Base-by-base conservation (phyloP, 2,797 vertebrate species). In the Phaenicophaeus curvirostris region DNA sequence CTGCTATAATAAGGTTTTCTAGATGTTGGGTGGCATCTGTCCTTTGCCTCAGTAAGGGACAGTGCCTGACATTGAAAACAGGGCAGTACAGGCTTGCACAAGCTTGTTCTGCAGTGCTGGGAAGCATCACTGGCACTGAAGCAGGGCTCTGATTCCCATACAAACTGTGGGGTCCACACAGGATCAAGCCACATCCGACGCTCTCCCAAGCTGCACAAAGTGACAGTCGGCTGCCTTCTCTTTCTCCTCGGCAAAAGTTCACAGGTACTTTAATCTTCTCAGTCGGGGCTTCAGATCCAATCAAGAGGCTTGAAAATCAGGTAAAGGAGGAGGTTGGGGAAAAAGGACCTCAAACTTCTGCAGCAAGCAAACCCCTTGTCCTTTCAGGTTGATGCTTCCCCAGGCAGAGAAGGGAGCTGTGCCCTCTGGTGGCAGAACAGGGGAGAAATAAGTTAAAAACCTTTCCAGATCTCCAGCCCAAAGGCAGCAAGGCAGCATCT, bases 351-450 rank as follows among this genome's bases (percentile, higher is more conserved):
- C 37, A 4, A 58, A 55, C 27, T 66, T 65, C n/a, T 23, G 6
- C 39, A 41, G 48, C 41, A 17, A n/a, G 7, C 48, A 73, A 10
- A 28, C 3, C 5, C 9, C 3, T 13, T n/a, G 42, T 37, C 21
- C 28, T 63, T 33, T 48, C 61, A 33, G 35, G 8, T 41, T 5
- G 30, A 11, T 37, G 35, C 12, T 7, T 62, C 20, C 24, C 27
- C 39, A 17, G 24, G 51, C 71, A 63, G 67, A 50, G 88, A 19
- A 58, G 83, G 24, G 19, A 95, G 68, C 63, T 13, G 2, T 92
- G 96, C 90, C 91, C 84, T 95, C 83, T 96, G 92, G 71, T 90
- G 93, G 92, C 59, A 65, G 37, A 89, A 90, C 15, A 33, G 10
- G 6, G 66, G 28, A 89, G 25, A 50, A 65, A 24, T 24, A 48